Base-by-base conservation (phyloP, 92 coral and sea anemone species). In the Epizoanthus illoricatus region DNA sequence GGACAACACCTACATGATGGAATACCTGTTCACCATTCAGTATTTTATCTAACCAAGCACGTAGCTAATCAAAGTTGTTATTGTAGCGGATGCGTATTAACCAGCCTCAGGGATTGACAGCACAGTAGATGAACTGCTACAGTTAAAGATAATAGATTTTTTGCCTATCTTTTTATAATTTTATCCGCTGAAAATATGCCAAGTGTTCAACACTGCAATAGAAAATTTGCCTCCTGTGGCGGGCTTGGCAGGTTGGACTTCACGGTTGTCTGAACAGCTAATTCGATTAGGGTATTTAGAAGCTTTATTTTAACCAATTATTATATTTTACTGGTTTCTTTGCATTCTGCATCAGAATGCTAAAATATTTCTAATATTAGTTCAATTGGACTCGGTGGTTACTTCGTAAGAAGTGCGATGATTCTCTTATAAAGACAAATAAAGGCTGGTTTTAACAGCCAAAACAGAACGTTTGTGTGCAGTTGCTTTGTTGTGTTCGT, bases 301-400 rank as follows among this genome's bases (percentile, higher is more conserved):
- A 56, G 33, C 6, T 58, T 75, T 75, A 9, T 59, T 59, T 24
- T 75, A 45, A 71, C 82, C 82, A 78, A 69, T 72, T 78, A 70
- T 78, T 78, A 42, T 40, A 23, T 78, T 63, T 43, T 43, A 63
- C 71, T 62, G 47, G 71, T 28, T 78, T 41, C 24, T 16, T 39
- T 78, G 19, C 71, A 78, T 78, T 78, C 82, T 78, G 72, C 36
- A 78, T 78, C 82, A 78, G 82, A 78, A 78, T 78, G 43, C 21
- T 40, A 42, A 21, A 78, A 41, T 63, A 41, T n/a, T 78, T 78
- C 82, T 62, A 62, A 78, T 78, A 63, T 61, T 52, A 78, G 82
- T 78, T 24, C 82, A 66, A 61, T 61, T 42, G 82, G 82, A 78
- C 82, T 78, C 82, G 82, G 82, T 70, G 71, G 82, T 78, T 78